phyloP scores from a whole-genome alignment of 30 jellyfish, hydroid and myxozoan genomes.

The Hydractinia symbiolongicarpus region DNA sequence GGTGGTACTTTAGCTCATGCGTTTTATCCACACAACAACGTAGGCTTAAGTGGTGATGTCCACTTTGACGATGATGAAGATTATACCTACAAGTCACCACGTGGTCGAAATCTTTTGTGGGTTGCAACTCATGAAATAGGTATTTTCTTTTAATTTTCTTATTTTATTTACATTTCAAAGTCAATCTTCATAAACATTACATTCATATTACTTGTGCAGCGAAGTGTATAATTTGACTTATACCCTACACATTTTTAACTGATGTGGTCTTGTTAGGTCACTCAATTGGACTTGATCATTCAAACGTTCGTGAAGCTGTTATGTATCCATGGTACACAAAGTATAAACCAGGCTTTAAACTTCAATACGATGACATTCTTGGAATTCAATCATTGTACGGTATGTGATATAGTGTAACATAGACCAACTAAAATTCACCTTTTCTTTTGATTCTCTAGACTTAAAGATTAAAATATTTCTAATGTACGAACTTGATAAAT shows the following conservation, averaged over 20 bases:
- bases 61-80: conserved; percentile 68
- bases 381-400: conserved; percentile 67
- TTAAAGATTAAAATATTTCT: background rate
- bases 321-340: conserved; percentile 82
- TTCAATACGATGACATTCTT: conserved; percentile 38
- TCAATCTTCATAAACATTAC: no score
- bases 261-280: conserved; percentile 24
- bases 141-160: background rate
- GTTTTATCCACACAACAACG: conserved; percentile 45
- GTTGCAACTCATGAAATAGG: conserved; percentile 76
- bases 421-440: background rate
- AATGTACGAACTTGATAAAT: background rate
- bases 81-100: conserved; percentile 20
- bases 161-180: background rate
- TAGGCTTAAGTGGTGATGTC: conserved; percentile 56
- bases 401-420: background rate
- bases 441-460: background rate
- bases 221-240: no score
- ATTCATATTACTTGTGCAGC: no score
- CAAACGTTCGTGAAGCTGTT: conserved; percentile 47
- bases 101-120: conserved; percentile 57
- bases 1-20: conserved; percentile 87
- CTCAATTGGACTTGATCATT: conserved; percentile 76
- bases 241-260: background rate
- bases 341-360: conserved; percentile 56